Conservation (phyloP, 2,888 invertebrate genomes). For the Zygaena filipendulae region DNA sequence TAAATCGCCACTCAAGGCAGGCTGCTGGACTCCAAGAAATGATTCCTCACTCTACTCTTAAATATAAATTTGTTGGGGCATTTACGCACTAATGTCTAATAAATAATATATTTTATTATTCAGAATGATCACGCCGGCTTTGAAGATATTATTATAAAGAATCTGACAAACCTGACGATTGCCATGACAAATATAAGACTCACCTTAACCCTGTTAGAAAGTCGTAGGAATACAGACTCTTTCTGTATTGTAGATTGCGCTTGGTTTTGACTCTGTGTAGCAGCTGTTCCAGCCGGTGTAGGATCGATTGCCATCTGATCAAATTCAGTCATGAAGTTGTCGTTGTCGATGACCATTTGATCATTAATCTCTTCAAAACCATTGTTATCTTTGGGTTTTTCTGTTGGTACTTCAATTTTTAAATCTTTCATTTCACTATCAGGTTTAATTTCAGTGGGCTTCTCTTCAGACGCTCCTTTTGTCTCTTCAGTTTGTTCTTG, state of each 20-base stretch:
- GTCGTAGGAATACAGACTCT: slow-evolving; percentile 94
- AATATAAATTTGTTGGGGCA: too few relatives aligned
- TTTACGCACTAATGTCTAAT: too few relatives aligned
- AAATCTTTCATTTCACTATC: slow-evolving; percentile 35
- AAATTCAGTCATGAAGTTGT: slow-evolving; percentile 63
- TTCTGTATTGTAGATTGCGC: slow-evolving; percentile 71
- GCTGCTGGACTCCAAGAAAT: too few relatives aligned
- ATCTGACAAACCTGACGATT: too few relatives aligned
- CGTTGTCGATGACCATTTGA: slow-evolving; percentile 49
- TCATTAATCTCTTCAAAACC: slow-evolving; percentile 38
- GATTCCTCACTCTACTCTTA: too few relatives aligned
- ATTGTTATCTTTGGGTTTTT: slow-evolving; percentile 39
- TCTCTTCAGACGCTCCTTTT: slow-evolving; percentile 25
- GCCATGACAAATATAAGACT: too few relatives aligned
- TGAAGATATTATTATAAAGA: too few relatives aligned
- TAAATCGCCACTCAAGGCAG: too few relatives aligned
- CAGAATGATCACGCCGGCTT: too few relatives aligned
- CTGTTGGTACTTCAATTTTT: slow-evolving; percentile 28
- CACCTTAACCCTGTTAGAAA: slow-evolving; percentile 96
- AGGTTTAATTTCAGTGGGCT: slow-evolving; percentile 23
- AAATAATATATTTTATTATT: too few relatives aligned
- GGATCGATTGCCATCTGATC: slow-evolving; percentile 61
- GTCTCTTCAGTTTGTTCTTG: slow-evolving; percentile 28
- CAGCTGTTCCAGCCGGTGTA: slow-evolving; percentile 37
- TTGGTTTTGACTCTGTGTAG: slow-evolving; percentile 36